Evolutionary conservation across 2,113 vertebrate species (phyloP).

Genomic region (Mola mola): DNA sequence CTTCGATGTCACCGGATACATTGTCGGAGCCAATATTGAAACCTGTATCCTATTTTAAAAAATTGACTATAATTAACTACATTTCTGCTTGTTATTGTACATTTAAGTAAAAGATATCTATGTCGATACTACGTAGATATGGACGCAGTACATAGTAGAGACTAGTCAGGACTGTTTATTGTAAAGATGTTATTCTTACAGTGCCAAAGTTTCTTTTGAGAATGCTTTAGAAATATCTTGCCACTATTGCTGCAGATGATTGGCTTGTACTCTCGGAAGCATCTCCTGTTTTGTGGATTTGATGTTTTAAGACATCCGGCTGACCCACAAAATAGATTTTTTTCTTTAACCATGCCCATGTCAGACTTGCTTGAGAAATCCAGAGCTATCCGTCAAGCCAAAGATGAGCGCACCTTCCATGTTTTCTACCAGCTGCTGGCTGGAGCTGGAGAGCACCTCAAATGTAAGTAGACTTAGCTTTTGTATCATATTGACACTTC

Average conservation of each 20-base stretch:
- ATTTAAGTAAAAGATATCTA: no score
- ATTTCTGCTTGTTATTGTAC: no score
- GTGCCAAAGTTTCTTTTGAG: no score
- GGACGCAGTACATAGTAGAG: no score
- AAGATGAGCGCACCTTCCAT: slow-evolving; percentile 97
- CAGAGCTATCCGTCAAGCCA: slow-evolving; percentile 96
- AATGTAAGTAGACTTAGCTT: slow-evolving; percentile 83
- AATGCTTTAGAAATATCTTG: no score
- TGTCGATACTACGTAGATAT: no score
- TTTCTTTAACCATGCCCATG: slow-evolving; percentile 79
- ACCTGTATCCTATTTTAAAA: slow-evolving; percentile 99
- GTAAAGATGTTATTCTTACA: no score
- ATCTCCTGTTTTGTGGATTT: neutral
- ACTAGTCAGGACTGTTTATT: no score
- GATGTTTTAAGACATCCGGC: neutral
- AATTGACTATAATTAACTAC: no score
- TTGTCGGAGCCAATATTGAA: slow-evolving; percentile 98
- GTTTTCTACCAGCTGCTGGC: slow-evolving; percentile 96
- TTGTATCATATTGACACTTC: neutral
- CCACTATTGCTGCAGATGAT: no score
- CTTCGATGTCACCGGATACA: slow-evolving; percentile 98
- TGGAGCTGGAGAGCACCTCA: slow-evolving; percentile 94
- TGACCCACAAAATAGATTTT: neutral
- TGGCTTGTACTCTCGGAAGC: no score
- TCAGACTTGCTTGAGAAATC: slow-evolving; percentile 97